phyloP scores from a whole-genome alignment of 2,888 invertebrate species.

The Strigamia maritima region DNA sequence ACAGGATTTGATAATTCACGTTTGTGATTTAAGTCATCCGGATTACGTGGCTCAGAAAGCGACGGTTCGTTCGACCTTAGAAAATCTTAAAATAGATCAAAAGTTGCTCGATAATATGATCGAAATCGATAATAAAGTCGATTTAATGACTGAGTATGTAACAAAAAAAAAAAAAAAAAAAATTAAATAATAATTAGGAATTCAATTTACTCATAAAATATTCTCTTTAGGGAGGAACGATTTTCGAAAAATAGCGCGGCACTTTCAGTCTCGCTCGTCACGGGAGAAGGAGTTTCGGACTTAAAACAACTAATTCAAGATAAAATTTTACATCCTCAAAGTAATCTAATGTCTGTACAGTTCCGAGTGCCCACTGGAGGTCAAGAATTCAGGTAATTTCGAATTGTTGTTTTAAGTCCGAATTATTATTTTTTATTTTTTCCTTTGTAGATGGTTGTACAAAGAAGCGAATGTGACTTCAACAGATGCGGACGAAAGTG shows the following conservation, averaged over 20 bases:
- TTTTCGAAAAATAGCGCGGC: not conserved
- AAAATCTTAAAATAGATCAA: slow-evolving; percentile 56
- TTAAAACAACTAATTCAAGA: not conserved
- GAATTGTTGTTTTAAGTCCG: no score
- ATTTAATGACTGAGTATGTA: slow-evolving; percentile 53
- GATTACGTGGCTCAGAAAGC: slow-evolving; percentile 65
- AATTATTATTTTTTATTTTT: slow-evolving; percentile 36
- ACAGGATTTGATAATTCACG: slow-evolving; percentile 74
- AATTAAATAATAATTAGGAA: no score
- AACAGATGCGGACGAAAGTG: slow-evolving; percentile 54
- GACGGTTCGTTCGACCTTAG: slow-evolving; percentile 67
- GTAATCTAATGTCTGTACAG: not conserved
- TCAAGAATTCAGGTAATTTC: slow-evolving; percentile 36
- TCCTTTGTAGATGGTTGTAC: slow-evolving; percentile 60
- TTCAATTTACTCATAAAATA: no score
- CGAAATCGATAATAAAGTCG: slow-evolving; percentile 72
- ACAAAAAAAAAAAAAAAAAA: not conserved
- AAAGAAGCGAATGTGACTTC: slow-evolving; percentile 62
- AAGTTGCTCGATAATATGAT: slow-evolving; percentile 59
- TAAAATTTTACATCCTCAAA: slow-evolving; percentile 1
- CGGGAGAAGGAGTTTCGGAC: not conserved
- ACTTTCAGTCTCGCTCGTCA: not conserved
- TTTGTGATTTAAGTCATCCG: slow-evolving; percentile 73
- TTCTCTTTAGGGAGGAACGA: not conserved
- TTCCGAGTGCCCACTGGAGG: slow-evolving; percentile 44